Evolutionary conservation across 2,113 vertebrate genomes (phyloP).

Genomic region (Nyctereutes procyonoides): DNA sequence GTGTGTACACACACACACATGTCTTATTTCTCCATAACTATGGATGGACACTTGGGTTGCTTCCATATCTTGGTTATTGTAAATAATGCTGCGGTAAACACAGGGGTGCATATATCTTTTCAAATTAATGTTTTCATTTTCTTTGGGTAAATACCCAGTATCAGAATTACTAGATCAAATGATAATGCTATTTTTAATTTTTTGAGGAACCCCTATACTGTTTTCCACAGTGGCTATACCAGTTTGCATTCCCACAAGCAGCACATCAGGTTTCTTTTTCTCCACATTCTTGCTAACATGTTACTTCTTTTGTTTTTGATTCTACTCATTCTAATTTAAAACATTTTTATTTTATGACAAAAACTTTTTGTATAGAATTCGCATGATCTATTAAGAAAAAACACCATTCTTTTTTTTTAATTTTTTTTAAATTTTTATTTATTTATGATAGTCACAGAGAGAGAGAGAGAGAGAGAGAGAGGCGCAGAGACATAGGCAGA

Average conservation of each 20-base stretch:
- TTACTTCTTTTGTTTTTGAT: not conserved
- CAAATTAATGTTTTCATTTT: not conserved
- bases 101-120: not conserved
- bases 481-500: too few species aligned
- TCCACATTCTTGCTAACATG: not conserved
- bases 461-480: too few species aligned
- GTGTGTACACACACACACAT: not conserved
- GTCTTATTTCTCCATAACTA: not conserved
- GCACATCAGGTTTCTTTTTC: not conserved
- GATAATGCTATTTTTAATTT: not conserved
- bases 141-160: not conserved
- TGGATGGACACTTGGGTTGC: not conserved
- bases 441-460: too few species aligned
- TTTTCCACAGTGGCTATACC: not conserved
- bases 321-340: not conserved
- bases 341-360: constrained; percentile 12
- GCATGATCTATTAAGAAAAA: constrained; percentile 13
- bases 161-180: not conserved
- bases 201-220: not conserved
- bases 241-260: not conserved
- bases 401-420: constrained; percentile 4
- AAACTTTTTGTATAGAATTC: not conserved
- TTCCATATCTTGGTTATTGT: not conserved
- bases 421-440: too few species aligned
- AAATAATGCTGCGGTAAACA: not conserved